Conservation (phyloP, 2,888 invertebrate genomes). For the Callosobruchus maculatus region DNA sequence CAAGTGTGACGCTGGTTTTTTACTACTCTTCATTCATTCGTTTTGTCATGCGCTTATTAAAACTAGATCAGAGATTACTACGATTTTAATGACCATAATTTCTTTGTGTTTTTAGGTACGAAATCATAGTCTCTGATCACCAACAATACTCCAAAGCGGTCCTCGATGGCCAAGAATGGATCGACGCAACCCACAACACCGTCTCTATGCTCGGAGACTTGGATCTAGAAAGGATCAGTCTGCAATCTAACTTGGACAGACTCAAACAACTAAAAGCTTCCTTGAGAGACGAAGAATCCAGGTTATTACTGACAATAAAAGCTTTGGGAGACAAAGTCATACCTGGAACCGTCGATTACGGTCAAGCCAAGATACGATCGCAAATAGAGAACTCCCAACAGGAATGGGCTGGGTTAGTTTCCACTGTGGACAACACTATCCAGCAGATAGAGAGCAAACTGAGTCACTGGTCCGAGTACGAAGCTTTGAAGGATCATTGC, state of each 20-base stretch:
- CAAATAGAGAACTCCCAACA: conserved; percentile 86
- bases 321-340: conserved; percentile 85
- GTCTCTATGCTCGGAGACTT: conserved; percentile 80
- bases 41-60: no score
- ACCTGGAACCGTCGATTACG: conserved; percentile 78
- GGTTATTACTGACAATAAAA: conserved; percentile 72
- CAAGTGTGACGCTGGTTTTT: no score
- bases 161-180: conserved; percentile 82
- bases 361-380: conserved; percentile 79
- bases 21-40: no score
- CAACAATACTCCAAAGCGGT: conserved; percentile 85
- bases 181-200: conserved; percentile 78
- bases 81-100: no score
- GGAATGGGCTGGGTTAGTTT: conserved; percentile 82
- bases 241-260: conserved; percentile 83
- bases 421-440: conserved; percentile 73
- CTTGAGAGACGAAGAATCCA: conserved; percentile 80
- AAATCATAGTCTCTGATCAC: conserved; percentile 83
- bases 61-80: no score
- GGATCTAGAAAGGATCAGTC: conserved; percentile 76
- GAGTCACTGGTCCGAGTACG: conserved; percentile 90
- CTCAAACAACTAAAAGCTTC: conserved; percentile 68
- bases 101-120: conserved; percentile 54
- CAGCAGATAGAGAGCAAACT: conserved; percentile 78
- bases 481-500: conserved; percentile 79